Percentiles rank a stretch among this genome's conserved stretches.
These are phyloP conservation scores for Chromoteleia sp. DNA, from an alignment of 2,888 invertebrate genomes.

Conservation along the genomic window DNA sequence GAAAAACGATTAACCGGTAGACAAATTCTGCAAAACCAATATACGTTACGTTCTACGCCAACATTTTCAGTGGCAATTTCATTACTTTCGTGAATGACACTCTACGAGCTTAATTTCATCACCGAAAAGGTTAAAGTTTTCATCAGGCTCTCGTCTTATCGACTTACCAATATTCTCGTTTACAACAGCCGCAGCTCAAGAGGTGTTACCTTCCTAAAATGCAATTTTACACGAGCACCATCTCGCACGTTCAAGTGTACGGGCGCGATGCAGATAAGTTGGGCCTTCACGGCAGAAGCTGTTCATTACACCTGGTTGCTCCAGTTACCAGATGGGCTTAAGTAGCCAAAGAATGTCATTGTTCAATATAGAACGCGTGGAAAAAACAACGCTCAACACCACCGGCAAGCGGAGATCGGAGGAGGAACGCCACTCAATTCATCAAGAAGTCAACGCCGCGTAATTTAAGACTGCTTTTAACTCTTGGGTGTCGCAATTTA, in stretches of 20 bases:
- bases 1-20: constrained; percentile 3
- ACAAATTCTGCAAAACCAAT: constrained; percentile 35
- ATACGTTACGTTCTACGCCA: not conserved
- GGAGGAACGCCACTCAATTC: constrained; percentile 83
- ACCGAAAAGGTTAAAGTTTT: constrained; percentile 61
- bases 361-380: constrained; percentile 74
- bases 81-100: constrained; percentile 46
- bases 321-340: constrained; percentile 74
- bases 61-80: constrained; percentile 14
- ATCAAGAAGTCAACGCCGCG: constrained; percentile 84
- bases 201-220: constrained; percentile 70
- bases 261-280: constrained; percentile 60
- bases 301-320: constrained; percentile 76
- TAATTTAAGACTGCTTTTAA: constrained; percentile 85
- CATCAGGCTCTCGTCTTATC: constrained; percentile 57
- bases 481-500: constrained; percentile 85
- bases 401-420: constrained; percentile 60
- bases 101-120: constrained; percentile 55
- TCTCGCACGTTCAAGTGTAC: constrained; percentile 67
- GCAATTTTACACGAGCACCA: constrained; percentile 69
- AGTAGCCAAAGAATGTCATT: constrained; percentile 58
- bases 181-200: constrained; percentile 62
- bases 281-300: constrained; percentile 68
- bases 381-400: constrained; percentile 82
- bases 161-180: constrained; percentile 66